Evolutionary conservation across 2,888 invertebrate genomes (phyloP), one percentile per base, ranked within the genome.

Genomic region (Agonopterix alstromeriana): DNA sequence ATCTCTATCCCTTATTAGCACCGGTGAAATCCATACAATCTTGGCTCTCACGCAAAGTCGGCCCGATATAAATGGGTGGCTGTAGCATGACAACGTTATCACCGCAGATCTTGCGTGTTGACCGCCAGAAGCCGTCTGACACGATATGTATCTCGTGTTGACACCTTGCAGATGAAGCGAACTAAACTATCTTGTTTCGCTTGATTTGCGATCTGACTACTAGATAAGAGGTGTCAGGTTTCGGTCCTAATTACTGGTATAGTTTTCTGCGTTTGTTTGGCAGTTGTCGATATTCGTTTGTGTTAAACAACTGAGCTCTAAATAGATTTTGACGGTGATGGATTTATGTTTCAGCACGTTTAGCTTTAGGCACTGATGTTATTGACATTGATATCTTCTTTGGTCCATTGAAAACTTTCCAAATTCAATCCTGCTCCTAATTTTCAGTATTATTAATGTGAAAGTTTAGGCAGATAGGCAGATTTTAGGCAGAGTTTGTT

Each of bases 61-160:
- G 57, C 56, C 52, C 54, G 53, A 53, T 67, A 65, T 62, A 60
- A 65, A 67, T 66, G 60, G 58, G 49, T 48, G n/a, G 35, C 35
- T 57, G 49, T 48, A 5, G 35, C 43, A 43, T 36, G 36, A 64
- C 65, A 63, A 61, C 62, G 57, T 56, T 69, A 69, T 71, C 70
- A 52, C 3, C 7, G 44, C 53, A 54, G 58, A 71, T 69, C 70
- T 67, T 52, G 60, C 58, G 61, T 66, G 66, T 59, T 54, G 47
- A 50, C 54, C 54, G 27, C 27, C 38, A 52, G 49, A 50, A 56
- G 58, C 58, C 52, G 65, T 55, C 51, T 51, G 54, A 62, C 61
- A 53, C 53, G 67, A 71, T 69, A 50, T 48, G 54, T 70, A 70
- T 61, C 27, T 27, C 47, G 52, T 46, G 45, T 53, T 63, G 65